Base-by-base conservation (phyloP, 2,797 vertebrate species). In the Neosalanx taihuensis region DNA sequence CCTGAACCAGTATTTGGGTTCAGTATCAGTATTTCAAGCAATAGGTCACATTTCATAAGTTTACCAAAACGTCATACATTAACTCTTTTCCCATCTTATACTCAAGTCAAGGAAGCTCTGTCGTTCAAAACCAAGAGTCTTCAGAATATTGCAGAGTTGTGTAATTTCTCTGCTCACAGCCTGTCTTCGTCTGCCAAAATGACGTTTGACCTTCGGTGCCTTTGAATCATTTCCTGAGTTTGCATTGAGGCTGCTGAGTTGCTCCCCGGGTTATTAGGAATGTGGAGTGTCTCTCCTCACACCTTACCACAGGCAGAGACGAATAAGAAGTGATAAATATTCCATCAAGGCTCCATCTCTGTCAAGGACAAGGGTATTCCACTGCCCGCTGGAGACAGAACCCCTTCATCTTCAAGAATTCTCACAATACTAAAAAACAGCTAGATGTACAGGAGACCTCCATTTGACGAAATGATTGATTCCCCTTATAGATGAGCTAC, bases 271-370 rank as follows among this genome's bases (percentile, higher is more conserved):
- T 86, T 84, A 87, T 87, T 85, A 86, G 31, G 73, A 84, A 81
- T 80, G 69, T 69, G 69, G 72, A 77, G 74, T 74, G 74, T 71
- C 80, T 62, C 41, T 71, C 64, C 69, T 76, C 64, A 56, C 67
- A 59, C 73, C 84, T 76, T 76, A 83, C 89, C 75, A 82, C 74
- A 80, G 83, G 71, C 56, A 74, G 63, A 86, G 79, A 86, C 78
- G 60, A 86, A 81, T 81, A 79, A 74, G 1, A 23, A 29, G 53
- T 82, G 81, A 83, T 91, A 78, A 87, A 90, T 91, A 85, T 89
- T 89, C 79, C 76, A 85, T 84, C 60, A 76, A 67, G 64, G 63
- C n/a, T 64, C 59, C 69, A 73, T 72, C 68, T 81, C 69, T 75
- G 64, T 83, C 70, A 65, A 76, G 69, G 75, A 83, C 58, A 77